phyloP scores from a whole-genome alignment of 2,797 vertebrate genomes.

The Cyclura pinguis region DNA sequence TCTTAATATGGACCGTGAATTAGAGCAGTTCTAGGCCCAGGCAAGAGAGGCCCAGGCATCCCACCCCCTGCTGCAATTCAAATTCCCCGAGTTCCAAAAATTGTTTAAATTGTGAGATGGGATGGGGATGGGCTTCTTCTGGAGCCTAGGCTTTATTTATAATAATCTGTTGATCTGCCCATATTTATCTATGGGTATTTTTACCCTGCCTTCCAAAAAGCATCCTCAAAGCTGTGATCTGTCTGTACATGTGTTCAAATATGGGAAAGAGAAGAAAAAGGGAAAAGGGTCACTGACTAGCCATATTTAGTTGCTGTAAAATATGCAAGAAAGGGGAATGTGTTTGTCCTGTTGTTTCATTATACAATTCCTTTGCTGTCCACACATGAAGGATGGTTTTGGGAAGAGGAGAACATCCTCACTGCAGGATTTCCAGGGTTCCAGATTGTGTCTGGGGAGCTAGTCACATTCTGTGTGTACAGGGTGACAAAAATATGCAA shows the following conservation, averaged over 20 bases:
- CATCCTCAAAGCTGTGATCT: background rate
- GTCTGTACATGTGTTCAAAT: background rate
- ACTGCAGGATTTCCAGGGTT: background rate
- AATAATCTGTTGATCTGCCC: background rate
- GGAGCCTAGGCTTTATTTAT: background rate
- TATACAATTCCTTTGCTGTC: too few species aligned
- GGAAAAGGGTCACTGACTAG: too few species aligned
- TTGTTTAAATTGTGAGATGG: background rate
- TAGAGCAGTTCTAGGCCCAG: background rate
- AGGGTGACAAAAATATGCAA: background rate
- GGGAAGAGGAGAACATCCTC: background rate
- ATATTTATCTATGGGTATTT: background rate
- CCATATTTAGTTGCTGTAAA: too few species aligned
- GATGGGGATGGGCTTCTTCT: background rate
- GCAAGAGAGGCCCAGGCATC: background rate
- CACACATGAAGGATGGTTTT: too few species aligned
- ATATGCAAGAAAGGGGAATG: too few species aligned
- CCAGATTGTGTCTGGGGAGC: background rate
- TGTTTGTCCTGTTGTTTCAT: too few species aligned
- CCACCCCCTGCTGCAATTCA: background rate
- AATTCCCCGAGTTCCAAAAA: background rate
- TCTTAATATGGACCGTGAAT: background rate
- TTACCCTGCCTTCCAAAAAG: background rate
- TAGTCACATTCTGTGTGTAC: background rate
- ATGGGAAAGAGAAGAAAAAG: background rate